phyloP scores from a whole-genome alignment of 2,113 vertebrate genomes.

The Crocuta crocuta region DNA sequence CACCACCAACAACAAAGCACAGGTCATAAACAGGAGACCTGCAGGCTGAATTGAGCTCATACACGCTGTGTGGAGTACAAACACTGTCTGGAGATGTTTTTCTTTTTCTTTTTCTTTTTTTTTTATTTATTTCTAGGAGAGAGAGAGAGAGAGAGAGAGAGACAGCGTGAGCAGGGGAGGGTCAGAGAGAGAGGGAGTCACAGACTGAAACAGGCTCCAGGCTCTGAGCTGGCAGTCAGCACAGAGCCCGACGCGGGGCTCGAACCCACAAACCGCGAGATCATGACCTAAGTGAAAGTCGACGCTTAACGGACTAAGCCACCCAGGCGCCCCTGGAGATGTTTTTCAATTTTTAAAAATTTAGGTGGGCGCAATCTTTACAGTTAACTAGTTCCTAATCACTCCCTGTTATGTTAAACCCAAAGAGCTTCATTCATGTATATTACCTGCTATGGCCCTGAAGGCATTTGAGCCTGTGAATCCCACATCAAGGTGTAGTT shows the following conservation, averaged over 20 bases:
- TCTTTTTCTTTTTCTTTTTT: no score
- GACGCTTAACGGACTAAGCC: no score
- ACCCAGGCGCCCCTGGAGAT: neutral
- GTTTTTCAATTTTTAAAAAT: neutral
- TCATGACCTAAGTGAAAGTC: no score
- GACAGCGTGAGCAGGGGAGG: no score
- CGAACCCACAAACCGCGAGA: no score
- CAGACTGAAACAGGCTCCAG: no score
- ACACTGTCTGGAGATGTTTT: neutral
- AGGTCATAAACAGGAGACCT: neutral
- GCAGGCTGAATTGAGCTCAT: neutral
- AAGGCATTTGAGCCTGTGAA: neutral
- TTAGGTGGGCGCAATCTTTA: neutral
- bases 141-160: no score
- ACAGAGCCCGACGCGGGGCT: no score
- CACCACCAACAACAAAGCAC: neutral
- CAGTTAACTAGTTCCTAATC: neutral
- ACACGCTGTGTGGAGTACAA: no score
- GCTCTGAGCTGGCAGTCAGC: no score
- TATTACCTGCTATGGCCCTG: neutral
- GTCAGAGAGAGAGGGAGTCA: no score
- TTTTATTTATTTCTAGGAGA: no score
- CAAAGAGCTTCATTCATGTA: neutral
- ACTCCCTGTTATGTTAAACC: neutral
- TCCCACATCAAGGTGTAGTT: neutral